Conservation (phyloP, 2,888 invertebrate genomes). For the Agapostemon virescens region DNA sequence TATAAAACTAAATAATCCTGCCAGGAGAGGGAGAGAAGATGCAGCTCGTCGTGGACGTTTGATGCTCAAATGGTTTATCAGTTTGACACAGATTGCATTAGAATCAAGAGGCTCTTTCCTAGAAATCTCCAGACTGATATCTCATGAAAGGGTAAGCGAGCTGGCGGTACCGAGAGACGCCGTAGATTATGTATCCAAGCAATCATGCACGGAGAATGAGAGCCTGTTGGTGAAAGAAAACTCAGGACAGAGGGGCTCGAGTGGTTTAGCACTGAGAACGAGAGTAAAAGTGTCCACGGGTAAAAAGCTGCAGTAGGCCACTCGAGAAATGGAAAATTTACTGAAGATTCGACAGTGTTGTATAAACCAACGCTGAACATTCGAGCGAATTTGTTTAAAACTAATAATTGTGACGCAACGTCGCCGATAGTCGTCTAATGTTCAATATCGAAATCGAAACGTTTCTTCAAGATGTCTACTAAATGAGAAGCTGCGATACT, state of each 20-base stretch:
- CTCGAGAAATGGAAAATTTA: not conserved
- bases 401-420: not conserved
- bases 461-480: no score
- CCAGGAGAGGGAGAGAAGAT: not conserved
- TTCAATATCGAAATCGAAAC: not conserved
- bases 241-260: not conserved
- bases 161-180: not conserved
- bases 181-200: constrained; percentile 7
- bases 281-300: not conserved
- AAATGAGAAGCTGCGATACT: no score
- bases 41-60: not conserved
- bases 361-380: not conserved
- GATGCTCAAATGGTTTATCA: not conserved
- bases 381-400: not conserved
- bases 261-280: not conserved
- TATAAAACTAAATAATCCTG: not conserved
- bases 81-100: not conserved
- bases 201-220: constrained; percentile 7
- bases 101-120: not conserved
- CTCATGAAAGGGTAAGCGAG: not conserved
- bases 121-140: not conserved
- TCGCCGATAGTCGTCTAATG: no score
- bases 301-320: not conserved
- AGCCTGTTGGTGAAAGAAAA: not conserved
- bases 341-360: not conserved